These are phyloP conservation scores for Oligia latruncula DNA, from an alignment of 2,888 invertebrate genomes.

Conservation along the genomic window DNA sequence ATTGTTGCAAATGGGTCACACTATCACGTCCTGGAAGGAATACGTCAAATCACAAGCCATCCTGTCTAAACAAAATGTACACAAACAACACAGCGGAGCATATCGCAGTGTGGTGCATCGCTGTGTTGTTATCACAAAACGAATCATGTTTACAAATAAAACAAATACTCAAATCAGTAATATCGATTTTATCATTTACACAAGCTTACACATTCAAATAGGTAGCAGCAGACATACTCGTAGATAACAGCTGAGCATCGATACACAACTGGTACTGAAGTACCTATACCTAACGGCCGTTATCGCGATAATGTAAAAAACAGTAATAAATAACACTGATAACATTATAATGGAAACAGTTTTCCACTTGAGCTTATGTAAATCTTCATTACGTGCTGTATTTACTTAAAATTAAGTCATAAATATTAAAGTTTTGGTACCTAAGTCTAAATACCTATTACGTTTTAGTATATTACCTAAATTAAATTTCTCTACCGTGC, in stretches of 20 bases:
- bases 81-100: not conserved
- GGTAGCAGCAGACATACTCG: slow-evolving; percentile 8
- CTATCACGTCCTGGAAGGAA: not conserved
- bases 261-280: slow-evolving; percentile 44
- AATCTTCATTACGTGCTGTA: slow-evolving; percentile 12
- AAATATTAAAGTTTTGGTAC: slow-evolving; percentile 9
- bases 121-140: slow-evolving; percentile 12
- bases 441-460: not conserved
- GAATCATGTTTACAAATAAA: slow-evolving; percentile 29
- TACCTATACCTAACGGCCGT: not conserved
- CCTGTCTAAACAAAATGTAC: not conserved
- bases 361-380: slow-evolving; percentile 34
- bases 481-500: not conserved
- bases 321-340: slow-evolving; percentile 58
- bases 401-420: slow-evolving; percentile 17
- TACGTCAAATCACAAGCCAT: not conserved
- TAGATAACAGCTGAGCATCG: slow-evolving; percentile 48
- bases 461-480: not conserved
- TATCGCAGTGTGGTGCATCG: not conserved
- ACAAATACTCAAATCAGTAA: slow-evolving; percentile 27
- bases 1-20: not conserved
- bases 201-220: slow-evolving; percentile 30
- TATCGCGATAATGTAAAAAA: slow-evolving; percentile 50
- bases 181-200: slow-evolving; percentile 46
- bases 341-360: slow-evolving; percentile 43